Evolutionary conservation across 2,888 invertebrate species (phyloP).

Genomic region (Vesta saturnalis): DNA sequence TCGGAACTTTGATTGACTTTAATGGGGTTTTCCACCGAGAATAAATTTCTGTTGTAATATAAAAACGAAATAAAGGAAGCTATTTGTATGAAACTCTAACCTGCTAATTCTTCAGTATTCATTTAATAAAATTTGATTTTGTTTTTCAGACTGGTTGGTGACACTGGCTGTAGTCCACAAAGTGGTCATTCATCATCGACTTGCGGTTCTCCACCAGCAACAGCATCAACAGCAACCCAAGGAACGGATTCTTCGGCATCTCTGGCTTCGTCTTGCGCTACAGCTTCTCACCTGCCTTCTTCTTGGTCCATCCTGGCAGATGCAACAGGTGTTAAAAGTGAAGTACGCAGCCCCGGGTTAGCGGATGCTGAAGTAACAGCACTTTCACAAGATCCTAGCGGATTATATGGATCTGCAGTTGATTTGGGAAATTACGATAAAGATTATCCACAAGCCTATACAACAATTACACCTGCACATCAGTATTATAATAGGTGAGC

Average conservation of each 20-base stretch:
- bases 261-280: constrained; percentile 51
- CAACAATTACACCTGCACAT: constrained; percentile 67
- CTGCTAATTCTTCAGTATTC: too few species aligned
- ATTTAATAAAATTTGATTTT: too few species aligned
- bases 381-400: constrained; percentile 56
- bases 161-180: constrained; percentile 64
- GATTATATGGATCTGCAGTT: constrained; percentile 57
- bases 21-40: too few species aligned
- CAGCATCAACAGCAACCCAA: constrained; percentile 50
- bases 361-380: constrained; percentile 64
- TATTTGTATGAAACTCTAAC: too few species aligned
- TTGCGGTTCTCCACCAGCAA: constrained; percentile 67
- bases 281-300: constrained; percentile 55
- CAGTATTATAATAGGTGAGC: constrained; percentile 78
- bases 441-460: constrained; percentile 67
- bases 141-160: constrained; percentile 62
- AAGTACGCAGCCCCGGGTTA: constrained; percentile 76
- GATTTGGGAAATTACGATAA: constrained; percentile 60
- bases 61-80: too few species aligned
- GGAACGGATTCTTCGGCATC: constrained; percentile 53
- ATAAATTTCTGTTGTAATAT: too few species aligned
- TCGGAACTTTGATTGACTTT: too few species aligned
- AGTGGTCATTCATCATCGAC: constrained; percentile 70
- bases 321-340: constrained; percentile 71
- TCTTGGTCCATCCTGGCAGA: constrained; percentile 59